Conservation (phyloP, 2,113 vertebrate species). For the Myanophis thanlyinensis region DNA sequence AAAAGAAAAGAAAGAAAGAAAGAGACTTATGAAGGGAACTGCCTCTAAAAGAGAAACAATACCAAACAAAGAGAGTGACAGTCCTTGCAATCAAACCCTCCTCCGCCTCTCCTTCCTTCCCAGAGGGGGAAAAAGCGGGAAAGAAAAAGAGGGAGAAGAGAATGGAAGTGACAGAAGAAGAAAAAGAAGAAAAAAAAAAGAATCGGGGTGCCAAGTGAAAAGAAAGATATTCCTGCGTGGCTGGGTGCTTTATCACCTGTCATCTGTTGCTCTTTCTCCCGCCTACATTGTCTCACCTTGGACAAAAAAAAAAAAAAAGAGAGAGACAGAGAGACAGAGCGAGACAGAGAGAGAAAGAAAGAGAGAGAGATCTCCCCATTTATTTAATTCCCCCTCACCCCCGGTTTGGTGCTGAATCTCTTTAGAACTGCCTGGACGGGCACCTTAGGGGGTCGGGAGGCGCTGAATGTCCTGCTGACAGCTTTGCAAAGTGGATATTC, state of each 20-base stretch:
- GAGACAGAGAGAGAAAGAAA: too few relatives aligned
- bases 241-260: conserved; percentile 68
- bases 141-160: conserved; percentile 34
- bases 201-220: conserved; percentile 57
- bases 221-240: conserved; percentile 60
- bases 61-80: conserved; percentile 26
- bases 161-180: conserved; percentile 57
- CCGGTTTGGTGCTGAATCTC: conserved; percentile 68
- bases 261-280: conserved; percentile 55
- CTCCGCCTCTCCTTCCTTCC: conserved; percentile 9
- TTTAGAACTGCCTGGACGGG: conserved; percentile 74
- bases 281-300: conserved; percentile 79
- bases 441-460: conserved; percentile 88
- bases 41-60: background rate
- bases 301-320: conserved; percentile 75
- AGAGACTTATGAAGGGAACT: background rate
- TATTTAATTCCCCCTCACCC: background rate
- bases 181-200: conserved; percentile 25
- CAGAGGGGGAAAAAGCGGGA: conserved; percentile 54
- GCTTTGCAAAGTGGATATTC: conserved; percentile 82
- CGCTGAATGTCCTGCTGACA: conserved; percentile 87
- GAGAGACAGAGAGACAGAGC: conserved; percentile 56
- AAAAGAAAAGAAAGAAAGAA: too few relatives aligned
- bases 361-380: background rate
- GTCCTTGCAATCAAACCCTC: conserved; percentile 45